Evolutionary conservation across 2,797 vertebrate genomes (phyloP), one percentile per base, ranked within the genome.

Genomic region (Rhinichthys osculus): DNA sequence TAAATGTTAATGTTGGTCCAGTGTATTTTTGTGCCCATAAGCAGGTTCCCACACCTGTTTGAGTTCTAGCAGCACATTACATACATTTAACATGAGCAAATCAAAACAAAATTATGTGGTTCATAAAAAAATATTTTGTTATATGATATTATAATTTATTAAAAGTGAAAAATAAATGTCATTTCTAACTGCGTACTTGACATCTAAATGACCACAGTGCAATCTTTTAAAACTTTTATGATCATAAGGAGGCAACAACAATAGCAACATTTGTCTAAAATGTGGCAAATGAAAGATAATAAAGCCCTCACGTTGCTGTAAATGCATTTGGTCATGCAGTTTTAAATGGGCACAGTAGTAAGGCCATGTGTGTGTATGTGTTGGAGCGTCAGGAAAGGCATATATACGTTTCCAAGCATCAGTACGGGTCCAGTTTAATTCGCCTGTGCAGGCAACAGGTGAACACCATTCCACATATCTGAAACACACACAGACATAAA

Each of bases 391-490:
- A 54, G 54, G 70, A 82, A 85, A 70, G 47, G 27, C 78, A 66
- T 82, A 13, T 47, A 66, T 82, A 50, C 47, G 23, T 54, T 13
- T 52, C 19, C 23, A 52, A 79, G 78, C 16, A 42, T 95, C 93
- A 96, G 90, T 96, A 96, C 79, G 93, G 93, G 8, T 95, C 94
- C 91, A 92, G 90, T 91, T 95, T 95, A 90, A 96, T 96, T 91
- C 94, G 94, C 88, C 85, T 93, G 91, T 96, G 92, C 85, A 96
- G 89, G 92, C 94, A 96, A 93, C 96, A 96, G 91, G 95, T 96
- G 89, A 97, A 93, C 88, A 95, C 92, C 95, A 96, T 96, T 82
- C 96, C 95, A 88, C 96, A 96, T 91, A 96, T 94, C 96, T 97
- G 91, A 67, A 95, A 89, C n/a, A 88, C 69, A 79, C 52, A 87